These are phyloP conservation scores for Marisa cornuarietis DNA, from an alignment of 1,140 invertebrate species.

Conservation along the genomic window DNA sequence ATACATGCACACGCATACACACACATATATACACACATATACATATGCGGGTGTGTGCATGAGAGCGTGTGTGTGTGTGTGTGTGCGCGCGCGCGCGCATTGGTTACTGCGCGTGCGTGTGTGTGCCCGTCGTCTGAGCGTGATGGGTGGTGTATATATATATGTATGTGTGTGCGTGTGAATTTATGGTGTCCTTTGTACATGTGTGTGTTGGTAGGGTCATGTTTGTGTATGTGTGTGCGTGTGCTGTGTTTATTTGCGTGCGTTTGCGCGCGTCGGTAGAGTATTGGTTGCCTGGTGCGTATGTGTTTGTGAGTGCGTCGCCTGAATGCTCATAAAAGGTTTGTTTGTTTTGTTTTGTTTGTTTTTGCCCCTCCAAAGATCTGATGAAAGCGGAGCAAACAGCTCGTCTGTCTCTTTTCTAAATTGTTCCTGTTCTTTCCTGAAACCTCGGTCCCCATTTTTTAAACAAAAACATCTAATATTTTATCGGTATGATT, in stretches of 20 bases:
- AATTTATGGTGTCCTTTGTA: too few species aligned
- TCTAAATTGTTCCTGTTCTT: neutral
- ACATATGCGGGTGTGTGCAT: neutral
- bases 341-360: too few species aligned
- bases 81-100: too few species aligned
- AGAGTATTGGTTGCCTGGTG: neutral
- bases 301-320: too few species aligned
- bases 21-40: slow-evolving; percentile 10
- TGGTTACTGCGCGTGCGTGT: neutral
- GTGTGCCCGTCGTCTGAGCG: neutral
- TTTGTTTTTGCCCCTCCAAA: too few species aligned
- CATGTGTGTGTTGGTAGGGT: too few species aligned
- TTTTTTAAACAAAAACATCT: neutral
- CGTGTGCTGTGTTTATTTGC: neutral
- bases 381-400: neutral
- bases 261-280: too few species aligned
- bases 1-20: neutral
- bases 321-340: too few species aligned
- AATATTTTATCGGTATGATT: neutral
- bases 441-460: neutral
- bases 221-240: too few species aligned
- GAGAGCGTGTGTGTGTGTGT: neutral
- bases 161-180: slow-evolving; percentile 10
- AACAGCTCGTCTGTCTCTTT: neutral
- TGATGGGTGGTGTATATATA: neutral